These are phyloP conservation scores for Electrophaes corylata DNA, from an alignment of 2,888 invertebrate species.

Conservation along the genomic window DNA sequence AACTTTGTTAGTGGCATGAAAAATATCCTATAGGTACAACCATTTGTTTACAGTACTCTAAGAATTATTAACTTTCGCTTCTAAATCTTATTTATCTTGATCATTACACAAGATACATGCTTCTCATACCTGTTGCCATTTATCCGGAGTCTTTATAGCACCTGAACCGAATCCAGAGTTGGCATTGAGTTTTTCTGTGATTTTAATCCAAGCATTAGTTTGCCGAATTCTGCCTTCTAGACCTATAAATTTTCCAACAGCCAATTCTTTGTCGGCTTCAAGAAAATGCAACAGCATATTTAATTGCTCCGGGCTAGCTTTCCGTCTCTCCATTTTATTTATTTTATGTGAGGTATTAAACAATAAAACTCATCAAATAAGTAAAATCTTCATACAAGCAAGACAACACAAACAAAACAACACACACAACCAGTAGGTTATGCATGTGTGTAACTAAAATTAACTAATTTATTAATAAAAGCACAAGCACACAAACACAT, in stretches of 20 bases:
- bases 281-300: conserved; percentile 65
- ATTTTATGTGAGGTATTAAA: no score
- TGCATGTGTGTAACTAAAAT: no score
- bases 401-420: no score
- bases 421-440: no score
- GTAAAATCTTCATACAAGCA: no score
- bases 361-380: no score
- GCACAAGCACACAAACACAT: no score
- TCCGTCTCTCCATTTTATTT: conserved; percentile 43
- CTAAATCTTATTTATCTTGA: no score
- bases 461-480: no score
- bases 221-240: conserved; percentile 62
- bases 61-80: no score
- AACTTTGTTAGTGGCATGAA: background rate
- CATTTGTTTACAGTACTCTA: no score
- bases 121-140: conserved; percentile 64
- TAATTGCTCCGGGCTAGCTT: conserved; percentile 67
- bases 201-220: conserved; percentile 67
- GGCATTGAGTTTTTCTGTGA: conserved; percentile 65
- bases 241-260: conserved; percentile 63
- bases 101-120: no score
- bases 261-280: conserved; percentile 64
- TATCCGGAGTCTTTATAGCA: conserved; percentile 68
- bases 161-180: conserved; percentile 67
- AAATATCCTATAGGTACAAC: background rate